These are phyloP conservation scores for Boloria selene DNA, from an alignment of 2,888 invertebrate genomes.

Conservation along the genomic window DNA sequence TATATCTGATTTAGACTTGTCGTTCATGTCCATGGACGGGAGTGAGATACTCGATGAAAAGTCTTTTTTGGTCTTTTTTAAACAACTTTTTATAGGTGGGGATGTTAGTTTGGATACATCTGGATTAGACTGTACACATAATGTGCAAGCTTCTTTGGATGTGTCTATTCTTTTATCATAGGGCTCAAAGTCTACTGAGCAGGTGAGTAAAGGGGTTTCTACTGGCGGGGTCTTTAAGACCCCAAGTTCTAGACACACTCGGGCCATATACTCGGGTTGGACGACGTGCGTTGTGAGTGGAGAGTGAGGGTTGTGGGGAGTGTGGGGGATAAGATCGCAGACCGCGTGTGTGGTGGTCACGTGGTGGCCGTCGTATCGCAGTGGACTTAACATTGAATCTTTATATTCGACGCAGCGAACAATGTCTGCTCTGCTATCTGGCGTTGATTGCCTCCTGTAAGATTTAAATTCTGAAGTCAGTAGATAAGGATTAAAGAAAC, in stretches of 20 bases:
- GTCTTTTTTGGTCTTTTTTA: conserved; percentile 64
- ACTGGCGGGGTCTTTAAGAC: conserved; percentile 54
- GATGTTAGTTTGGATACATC: conserved; percentile 66
- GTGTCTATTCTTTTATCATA: conserved; percentile 62
- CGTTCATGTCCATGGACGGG: conserved; percentile 63
- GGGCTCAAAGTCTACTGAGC: conserved; percentile 66
- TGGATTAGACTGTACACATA: conserved; percentile 71
- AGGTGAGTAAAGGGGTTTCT: conserved; percentile 57
- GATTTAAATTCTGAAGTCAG: neutral
- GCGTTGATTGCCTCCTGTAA: conserved; percentile 59
- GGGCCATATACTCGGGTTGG: conserved; percentile 64
- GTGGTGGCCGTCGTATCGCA: conserved; percentile 51
- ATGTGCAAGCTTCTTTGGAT: conserved; percentile 64
- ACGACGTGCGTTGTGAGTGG: conserved; percentile 20
- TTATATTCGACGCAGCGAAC: conserved; percentile 77
- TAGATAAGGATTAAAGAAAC: neutral
- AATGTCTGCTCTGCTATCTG: conserved; percentile 74
- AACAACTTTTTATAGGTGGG: conserved; percentile 74
- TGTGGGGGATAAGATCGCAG: conserved; percentile 66
- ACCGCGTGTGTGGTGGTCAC: conserved; percentile 56
- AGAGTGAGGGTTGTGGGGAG: conserved; percentile 40
- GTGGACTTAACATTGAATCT: conserved; percentile 55
- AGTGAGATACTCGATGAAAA: conserved; percentile 64
- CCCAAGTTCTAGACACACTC: conserved; percentile 82
- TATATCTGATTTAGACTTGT: conserved; percentile 59